Evolutionary conservation across 37 sponge, comb jelly and placozoan species (phyloP), one percentile per base, ranked within the genome.

Genomic region (Ianthella basta): DNA sequence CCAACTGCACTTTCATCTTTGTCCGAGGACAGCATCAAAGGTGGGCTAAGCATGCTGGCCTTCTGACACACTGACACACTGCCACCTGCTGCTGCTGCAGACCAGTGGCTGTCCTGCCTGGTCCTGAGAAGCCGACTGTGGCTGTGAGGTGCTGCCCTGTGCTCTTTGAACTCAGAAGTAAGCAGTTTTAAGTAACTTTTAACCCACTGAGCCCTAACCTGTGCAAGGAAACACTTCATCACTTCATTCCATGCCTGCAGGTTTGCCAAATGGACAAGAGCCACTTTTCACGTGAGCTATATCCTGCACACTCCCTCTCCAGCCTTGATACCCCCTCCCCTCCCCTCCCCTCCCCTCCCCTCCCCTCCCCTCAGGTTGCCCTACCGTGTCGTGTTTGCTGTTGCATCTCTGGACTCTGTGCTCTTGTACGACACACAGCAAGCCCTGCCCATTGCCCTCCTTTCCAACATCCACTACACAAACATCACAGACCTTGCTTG

Each of bases 301-400:
- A n/a, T n/a, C n/a, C n/a, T n/a, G n/a, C n/a, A n/a, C n/a, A n/a
- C n/a, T n/a, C n/a, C n/a, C n/a, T n/a, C n/a, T n/a, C n/a, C n/a
- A n/a, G n/a, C n/a, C n/a, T n/a, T n/a, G n/a, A n/a, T n/a, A n/a
- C n/a, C n/a, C n/a, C 70, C 27, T 1, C 50, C 3, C 50, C 8
- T 3, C 50, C 50, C 8, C 50, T 44, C 3, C 64, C 4, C 4
- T 13, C 64, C 10, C 4, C 29, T 61, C 29, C 10, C 24, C 14
- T 29, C 29, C 29, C 29, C 14, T 61, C 64, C 64, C 10, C 64
- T 5, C 85, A 98, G 97, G 59, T 87, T 99, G 59, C 94, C 94
- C 18, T 96, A 99, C 79, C 84, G 95, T 15, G 93, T 96, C 91
- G 91, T 99, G 55, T 96, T 87, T 89, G 97, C 97, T n/a, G 96